A percentile compares a stretch with the other conserved stretches of the same genome.
Evolutionary conservation across 2,888 invertebrate genomes (phyloP).

Genomic region (Apotomis turbidana): DNA sequence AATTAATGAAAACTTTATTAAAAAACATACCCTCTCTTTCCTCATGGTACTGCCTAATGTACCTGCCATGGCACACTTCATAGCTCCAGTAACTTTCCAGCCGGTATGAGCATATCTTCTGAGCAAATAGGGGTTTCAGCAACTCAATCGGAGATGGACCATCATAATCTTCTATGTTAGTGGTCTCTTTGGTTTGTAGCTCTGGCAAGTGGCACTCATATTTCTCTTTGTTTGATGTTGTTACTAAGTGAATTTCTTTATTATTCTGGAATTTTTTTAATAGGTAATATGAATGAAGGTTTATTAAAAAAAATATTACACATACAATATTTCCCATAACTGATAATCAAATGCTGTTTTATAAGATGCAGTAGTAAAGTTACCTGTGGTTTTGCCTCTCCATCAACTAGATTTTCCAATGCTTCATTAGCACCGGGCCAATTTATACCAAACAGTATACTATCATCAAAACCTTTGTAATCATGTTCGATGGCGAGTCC

Average conservation of each 20-base stretch:
- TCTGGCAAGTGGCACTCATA: slow-evolving; percentile 93
- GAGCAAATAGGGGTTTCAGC: slow-evolving; percentile 89
- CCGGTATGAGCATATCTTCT: slow-evolving; percentile 92
- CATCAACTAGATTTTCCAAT: slow-evolving; percentile 60
- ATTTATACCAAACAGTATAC: slow-evolving; percentile 90
- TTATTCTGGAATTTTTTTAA: slow-evolving; percentile 60
- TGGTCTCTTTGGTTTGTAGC: slow-evolving; percentile 79
- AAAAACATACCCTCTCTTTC: slow-evolving; percentile 88
- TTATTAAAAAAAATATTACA: neutral
- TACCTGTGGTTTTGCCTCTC: slow-evolving; percentile 60
- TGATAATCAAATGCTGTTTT: too few species aligned
- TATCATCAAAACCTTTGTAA: slow-evolving; percentile 92
- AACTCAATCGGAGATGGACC: slow-evolving; percentile 92
- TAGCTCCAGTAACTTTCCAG: slow-evolving; percentile 98
- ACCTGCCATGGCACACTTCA: slow-evolving; percentile 96
- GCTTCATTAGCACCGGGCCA: slow-evolving; percentile 85
- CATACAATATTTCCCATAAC: too few species aligned
- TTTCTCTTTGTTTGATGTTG: slow-evolving; percentile 90
- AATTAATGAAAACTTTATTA: neutral
- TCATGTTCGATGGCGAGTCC: slow-evolving; percentile 80
- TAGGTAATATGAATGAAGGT: neutral
- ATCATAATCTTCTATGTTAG: slow-evolving; percentile 85
- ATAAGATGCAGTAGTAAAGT: neutral
- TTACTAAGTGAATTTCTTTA: slow-evolving; percentile 86
- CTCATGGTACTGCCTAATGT: slow-evolving; percentile 97